Base-by-base conservation (phyloP, 2,113 vertebrate genomes). In the Myodes glareolus region DNA sequence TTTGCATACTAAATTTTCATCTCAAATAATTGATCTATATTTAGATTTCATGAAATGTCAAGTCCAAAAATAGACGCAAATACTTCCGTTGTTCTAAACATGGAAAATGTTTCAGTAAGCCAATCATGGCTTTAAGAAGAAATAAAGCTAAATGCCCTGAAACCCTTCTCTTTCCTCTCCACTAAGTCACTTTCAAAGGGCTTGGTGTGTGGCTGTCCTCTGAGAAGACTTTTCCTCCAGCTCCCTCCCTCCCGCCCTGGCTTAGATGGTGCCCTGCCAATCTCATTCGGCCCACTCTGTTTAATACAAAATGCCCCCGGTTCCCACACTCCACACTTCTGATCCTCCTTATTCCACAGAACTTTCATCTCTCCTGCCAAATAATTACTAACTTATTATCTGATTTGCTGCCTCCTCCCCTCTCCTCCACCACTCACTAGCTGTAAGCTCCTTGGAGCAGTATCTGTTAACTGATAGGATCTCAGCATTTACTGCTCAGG, bases 1-100 rank as follows among this genome's bases (percentile, higher is more conserved):
- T 65, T 94, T 89, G 42, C 75, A 70, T 52, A 65, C 80, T 61
- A 58, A 25, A 58, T 76, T 88, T 81, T 68, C 21, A 65, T 55
- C 55, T 55, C 75, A 95, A 55, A 84, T 91, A 67, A 47, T 93
- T 90, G 25, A 80, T 86, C 52, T 94, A 5, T 85, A 90, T 95
- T 90, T 95, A 90, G 36, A 58, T 55, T 27, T 87, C 33, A 61
- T 50, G 84, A 55, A 88, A 88, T 55, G 82, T 85, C 82, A 45
- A 76, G 39, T 82, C 87, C 87, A 86, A 89, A 70, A 68, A 10
- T 72, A 90, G 58, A 91, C 31, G 33, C 29, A 65, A 31, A 93
- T 93, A 13, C 39, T 23, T 58, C 19, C 29, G 36, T 95, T 96
- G 58, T 68, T 80, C 27, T 36, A 90, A 86, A 80, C 29, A 31